Evolutionary conservation across 35 echinoderm and acorn worm genomes (phyloP), one percentile per base, ranked within the genome.

Genomic region (Apostichopus japonicus): DNA sequence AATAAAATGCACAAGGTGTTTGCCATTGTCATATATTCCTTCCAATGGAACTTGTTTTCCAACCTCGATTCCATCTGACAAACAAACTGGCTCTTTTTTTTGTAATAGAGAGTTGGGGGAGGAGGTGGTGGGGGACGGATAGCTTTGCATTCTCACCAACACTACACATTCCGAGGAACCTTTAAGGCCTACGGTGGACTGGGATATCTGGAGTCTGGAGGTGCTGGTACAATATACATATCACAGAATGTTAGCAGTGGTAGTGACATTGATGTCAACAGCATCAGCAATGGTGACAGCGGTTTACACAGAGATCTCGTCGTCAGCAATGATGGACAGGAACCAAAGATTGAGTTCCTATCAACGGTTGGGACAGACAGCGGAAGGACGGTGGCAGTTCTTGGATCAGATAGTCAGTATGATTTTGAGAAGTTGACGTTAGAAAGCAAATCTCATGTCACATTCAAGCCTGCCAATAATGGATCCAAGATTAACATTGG

Each of bases 61-160:
- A 33, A 33, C 27, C 27, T 33, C 1, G 27, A 33, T 33, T 33
- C 27, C 27, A 33, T 33, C 27, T 33, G 1, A 33, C 27, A 33
- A 33, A 33, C 27, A 33, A 33, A 33, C 27, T 33, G 27, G 27
- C 27, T 33, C 2, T 33, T 33, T 33, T 33, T 33, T 33, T 33
- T 33, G 17, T 14, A 24, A 71, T 78, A 95, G 96, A 88, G 95
- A 93, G 88, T 98, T 67, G 96, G 96, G 24, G 96, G 96, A 72
- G 96, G 96, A 5, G 96, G 96, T 78, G 84, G 91, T 25, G 96
- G 96, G 16, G 96, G 96, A 9, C 92, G 96, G 53, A 92, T 98
- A 14, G 94, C 94, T 2, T 77, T 98, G 44, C 94, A 98, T 80
- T 86, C 94, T 8, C 77, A 13, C 14, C 71, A 87, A 8, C 19